Percentiles rank a stretch among this genome's conserved stretches.
Conservation (phyloP, 2,888 invertebrate species). For the Drosophila mulleri region DNA sequence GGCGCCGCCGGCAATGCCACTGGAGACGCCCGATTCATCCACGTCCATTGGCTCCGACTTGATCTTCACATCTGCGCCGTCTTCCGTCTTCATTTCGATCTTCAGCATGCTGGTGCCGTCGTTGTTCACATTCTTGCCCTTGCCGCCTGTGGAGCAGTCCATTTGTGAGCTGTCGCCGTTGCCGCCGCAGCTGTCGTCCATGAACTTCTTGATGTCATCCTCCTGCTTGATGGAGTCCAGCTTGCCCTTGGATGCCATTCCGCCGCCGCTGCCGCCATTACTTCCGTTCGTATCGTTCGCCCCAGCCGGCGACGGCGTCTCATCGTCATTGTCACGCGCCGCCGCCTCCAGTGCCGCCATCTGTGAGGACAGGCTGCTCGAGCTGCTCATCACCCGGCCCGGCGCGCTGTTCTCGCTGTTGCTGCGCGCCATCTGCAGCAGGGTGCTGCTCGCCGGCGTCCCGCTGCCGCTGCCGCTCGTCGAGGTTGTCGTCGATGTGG, state of each 20-base stretch:
- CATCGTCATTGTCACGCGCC: constrained; percentile 88
- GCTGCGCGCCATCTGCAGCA: constrained; percentile 45
- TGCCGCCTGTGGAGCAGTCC: constrained; percentile 85
- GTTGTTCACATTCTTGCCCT: constrained; percentile 88
- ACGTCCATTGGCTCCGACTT: constrained; percentile 85
- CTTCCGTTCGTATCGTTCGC: constrained; percentile 78
- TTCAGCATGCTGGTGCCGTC: constrained; percentile 86
- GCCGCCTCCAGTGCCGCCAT: constrained; percentile 91
- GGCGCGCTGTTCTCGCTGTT: constrained; percentile 28
- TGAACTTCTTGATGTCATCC: constrained; percentile 88
- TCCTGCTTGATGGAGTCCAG: constrained; percentile 89
- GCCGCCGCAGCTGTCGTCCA: constrained; percentile 86
- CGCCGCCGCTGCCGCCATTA: constrained; percentile 58
- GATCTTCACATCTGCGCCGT: constrained; percentile 71
- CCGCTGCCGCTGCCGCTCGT: constrained; percentile 51
- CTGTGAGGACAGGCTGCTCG: constrained; percentile 88
- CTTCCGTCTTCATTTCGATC: constrained; percentile 80
- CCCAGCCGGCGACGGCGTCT: constrained; percentile 87
- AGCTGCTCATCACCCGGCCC: constrained; percentile 71
- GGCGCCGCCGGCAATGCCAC: constrained; percentile 29
- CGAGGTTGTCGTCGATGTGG: constrained; percentile 69
- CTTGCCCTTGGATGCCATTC: constrained; percentile 87
- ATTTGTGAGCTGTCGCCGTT: constrained; percentile 84
- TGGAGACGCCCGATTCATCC: constrained; percentile 69
- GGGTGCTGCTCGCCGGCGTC: constrained; percentile 46